These are phyloP conservation scores for Hyles euphorbiae DNA, from an alignment of 1,140 invertebrate genomes.

Conservation along the genomic window DNA sequence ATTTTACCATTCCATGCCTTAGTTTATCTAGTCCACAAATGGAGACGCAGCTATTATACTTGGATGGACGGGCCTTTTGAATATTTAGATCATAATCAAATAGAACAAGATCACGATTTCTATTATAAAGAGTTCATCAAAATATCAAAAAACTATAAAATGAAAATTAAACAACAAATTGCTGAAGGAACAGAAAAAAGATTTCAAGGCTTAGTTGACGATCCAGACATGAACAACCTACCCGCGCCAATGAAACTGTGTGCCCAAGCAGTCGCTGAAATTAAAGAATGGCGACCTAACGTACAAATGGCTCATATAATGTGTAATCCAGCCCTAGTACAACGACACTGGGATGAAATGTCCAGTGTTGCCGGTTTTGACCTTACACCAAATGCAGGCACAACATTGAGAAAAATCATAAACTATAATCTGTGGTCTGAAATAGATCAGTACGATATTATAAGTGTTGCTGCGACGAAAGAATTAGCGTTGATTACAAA, in stretches of 20 bases:
- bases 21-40: slow-evolving; percentile 78
- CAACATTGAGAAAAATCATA: slow-evolving; percentile 89
- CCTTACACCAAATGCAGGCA: slow-evolving; percentile 90
- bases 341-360: slow-evolving; percentile 95
- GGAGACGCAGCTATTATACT: slow-evolving; percentile 87
- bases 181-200: slow-evolving; percentile 79
- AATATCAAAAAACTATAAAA: slow-evolving; percentile 87
- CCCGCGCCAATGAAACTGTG: slow-evolving; percentile 87
- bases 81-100: slow-evolving; percentile 83
- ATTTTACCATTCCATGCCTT: slow-evolving; percentile 82
- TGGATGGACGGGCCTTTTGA: slow-evolving; percentile 95
- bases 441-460: slow-evolving; percentile 88
- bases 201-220: slow-evolving; percentile 84
- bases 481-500: slow-evolving; percentile 88
- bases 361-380: slow-evolving; percentile 88
- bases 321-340: slow-evolving; percentile 90
- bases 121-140: slow-evolving; percentile 85
- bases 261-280: slow-evolving; percentile 80
- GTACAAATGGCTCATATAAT: slow-evolving; percentile 88
- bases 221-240: slow-evolving; percentile 84
- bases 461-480: slow-evolving; percentile 93
- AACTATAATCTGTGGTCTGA: slow-evolving; percentile 84
- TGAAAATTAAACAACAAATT: slow-evolving; percentile 85
- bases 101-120: slow-evolving; percentile 84
- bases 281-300: slow-evolving; percentile 88